These are phyloP conservation scores for Neomorphus geoffroyi DNA, from an alignment of 2,797 vertebrate species.

Conservation along the genomic window DNA sequence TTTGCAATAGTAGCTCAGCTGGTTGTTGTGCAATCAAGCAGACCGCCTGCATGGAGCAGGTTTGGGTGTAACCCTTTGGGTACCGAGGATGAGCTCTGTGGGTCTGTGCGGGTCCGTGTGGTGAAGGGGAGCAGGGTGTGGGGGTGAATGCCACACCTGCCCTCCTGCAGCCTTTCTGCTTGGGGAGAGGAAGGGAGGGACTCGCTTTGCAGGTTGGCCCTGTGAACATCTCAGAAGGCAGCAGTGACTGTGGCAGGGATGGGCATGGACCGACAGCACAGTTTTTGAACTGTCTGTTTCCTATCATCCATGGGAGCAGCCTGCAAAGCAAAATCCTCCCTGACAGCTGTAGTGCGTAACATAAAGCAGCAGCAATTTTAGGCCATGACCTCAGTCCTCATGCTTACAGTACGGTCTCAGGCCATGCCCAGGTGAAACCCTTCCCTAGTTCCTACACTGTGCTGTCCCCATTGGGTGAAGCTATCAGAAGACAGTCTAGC, in stretches of 20 bases:
- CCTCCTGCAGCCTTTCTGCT: not conserved
- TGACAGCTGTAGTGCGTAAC: not conserved
- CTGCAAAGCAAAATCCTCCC: not conserved
- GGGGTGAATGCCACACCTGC: not conserved
- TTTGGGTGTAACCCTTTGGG: slow-evolving; percentile 43
- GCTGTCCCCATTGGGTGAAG: not conserved
- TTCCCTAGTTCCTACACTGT: not conserved
- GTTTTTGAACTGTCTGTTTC: not conserved
- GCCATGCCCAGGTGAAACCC: not conserved
- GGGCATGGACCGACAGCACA: not conserved
- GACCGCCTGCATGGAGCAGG: slow-evolving; percentile 38
- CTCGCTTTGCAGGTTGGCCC: not conserved
- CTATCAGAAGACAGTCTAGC: not conserved
- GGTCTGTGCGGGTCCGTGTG: rapidly evolving
- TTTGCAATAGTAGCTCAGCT: slow-evolving; percentile 10
- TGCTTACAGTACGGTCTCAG: rapidly evolving
- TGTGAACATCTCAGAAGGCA: not conserved
- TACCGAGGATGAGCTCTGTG: not conserved
- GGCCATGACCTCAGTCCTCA: not conserved
- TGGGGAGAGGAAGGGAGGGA: not conserved
- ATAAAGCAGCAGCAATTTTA: not conserved
- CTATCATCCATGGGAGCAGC: not conserved
- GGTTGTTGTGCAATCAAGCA: slow-evolving; percentile 39
- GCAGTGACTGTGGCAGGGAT: not conserved
- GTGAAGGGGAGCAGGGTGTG: not conserved